A percentile compares a stretch with the other conserved stretches of the same genome.
phyloP scores from a whole-genome alignment of 1,140 invertebrate species.

The Oreohelix idahoensis region DNA sequence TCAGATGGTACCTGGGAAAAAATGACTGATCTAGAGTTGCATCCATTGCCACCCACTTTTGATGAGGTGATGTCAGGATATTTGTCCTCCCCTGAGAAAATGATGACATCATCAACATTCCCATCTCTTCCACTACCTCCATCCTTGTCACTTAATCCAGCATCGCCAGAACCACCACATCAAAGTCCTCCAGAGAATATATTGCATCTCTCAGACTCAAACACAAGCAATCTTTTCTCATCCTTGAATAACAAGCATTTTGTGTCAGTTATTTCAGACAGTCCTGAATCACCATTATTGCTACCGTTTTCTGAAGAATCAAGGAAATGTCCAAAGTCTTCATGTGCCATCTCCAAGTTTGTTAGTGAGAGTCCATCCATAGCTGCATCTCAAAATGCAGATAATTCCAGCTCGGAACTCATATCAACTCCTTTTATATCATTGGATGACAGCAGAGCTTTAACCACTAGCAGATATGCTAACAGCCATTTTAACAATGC shows the following conservation, averaged over 20 bases:
- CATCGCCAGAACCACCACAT: background rate
- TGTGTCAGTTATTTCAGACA: slow-evolving; percentile 13
- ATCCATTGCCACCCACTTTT: background rate
- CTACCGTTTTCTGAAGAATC: background rate
- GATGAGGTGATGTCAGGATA: background rate
- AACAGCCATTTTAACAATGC: background rate
- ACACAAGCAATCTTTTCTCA: background rate
- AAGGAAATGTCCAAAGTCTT: background rate
- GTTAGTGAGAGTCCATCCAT: background rate
- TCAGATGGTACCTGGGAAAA: background rate
- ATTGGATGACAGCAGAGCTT: background rate
- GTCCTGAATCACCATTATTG: background rate
- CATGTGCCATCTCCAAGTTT: slow-evolving; percentile 2
- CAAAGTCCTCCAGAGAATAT: background rate
- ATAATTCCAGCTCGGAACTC: background rate
- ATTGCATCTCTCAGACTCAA: background rate
- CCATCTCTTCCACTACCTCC: background rate
- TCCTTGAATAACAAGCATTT: slow-evolving; percentile 1
- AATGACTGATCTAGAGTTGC: background rate
- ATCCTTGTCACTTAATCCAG: background rate
- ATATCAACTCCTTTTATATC: background rate
- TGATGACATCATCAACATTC: background rate
- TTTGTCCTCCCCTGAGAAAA: background rate
- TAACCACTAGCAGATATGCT: background rate
- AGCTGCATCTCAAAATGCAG: background rate